Conservation (phyloP, 2,888 invertebrate species). For the Nephrotoma guestfalica region DNA sequence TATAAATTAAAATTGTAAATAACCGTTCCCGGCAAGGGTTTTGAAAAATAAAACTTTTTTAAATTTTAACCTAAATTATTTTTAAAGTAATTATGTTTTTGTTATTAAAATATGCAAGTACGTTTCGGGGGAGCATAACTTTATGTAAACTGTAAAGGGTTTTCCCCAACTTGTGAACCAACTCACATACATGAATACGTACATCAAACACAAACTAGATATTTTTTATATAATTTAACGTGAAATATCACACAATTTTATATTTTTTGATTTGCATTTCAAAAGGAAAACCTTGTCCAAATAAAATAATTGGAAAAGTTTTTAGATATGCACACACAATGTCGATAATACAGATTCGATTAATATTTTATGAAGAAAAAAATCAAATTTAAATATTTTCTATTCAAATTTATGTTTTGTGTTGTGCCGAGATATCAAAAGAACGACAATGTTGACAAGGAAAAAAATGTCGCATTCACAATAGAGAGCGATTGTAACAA, state of each 20-base stretch:
- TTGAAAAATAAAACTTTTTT: not conserved
- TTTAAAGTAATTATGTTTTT: not conserved
- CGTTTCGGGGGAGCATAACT: not conserved
- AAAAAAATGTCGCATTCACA: not conserved
- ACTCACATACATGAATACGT: not conserved
- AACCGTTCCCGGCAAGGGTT: not conserved
- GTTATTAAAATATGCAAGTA: not conserved
- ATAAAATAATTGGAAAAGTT: not conserved
- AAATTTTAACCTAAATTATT: not conserved
- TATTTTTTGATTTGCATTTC: not conserved
- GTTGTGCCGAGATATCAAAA: not conserved
- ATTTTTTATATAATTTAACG: not conserved
- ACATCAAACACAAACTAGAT: not conserved
- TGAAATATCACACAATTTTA: not conserved
- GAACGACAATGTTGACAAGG: not conserved
- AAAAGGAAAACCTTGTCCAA: not conserved
- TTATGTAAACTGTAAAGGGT: not conserved
- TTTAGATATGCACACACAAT: not conserved
- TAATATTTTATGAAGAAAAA: not conserved
- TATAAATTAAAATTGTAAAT: not conserved
- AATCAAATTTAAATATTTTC: not conserved
- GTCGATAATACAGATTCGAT: not conserved
- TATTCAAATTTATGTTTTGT: not conserved
- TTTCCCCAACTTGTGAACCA: not conserved
- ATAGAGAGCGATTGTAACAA: not conserved